These are phyloP conservation scores for Scaptomyza pallida DNA, from an alignment of 1,140 invertebrate species.

Conservation along the genomic window DNA sequence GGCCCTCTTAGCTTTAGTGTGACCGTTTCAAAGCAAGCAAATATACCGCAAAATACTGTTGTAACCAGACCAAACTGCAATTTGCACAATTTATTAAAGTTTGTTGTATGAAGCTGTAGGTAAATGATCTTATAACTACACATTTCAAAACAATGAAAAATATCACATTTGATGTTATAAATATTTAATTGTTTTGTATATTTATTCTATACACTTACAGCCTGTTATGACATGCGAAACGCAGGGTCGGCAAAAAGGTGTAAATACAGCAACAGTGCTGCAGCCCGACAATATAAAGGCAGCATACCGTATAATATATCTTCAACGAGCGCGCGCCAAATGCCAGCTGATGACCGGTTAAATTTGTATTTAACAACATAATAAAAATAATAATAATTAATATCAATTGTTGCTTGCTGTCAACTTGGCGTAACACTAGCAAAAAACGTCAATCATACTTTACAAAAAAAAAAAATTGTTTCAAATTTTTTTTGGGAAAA, in stretches of 20 bases:
- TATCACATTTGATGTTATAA: no score
- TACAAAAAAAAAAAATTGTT: conserved; percentile 49
- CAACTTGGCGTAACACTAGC: conserved; percentile 40
- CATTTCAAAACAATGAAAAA: no score
- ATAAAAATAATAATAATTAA: conserved; percentile 29
- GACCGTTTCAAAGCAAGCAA: conserved; percentile 34
- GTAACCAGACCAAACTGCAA: background rate
- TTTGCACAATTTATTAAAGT: background rate
- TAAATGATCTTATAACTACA: no score
- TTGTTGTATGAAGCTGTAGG: background rate
- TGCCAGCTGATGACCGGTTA: conserved; percentile 15
- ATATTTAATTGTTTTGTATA: background rate
- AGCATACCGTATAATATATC: conserved; percentile 15
- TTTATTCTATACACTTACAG: conserved; percentile 28
- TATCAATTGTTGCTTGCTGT: conserved; percentile 29
- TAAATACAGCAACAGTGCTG: conserved; percentile 18
- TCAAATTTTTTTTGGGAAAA: conserved; percentile 56
- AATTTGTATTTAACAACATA: conserved; percentile 50
- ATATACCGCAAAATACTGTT: conserved; percentile 63
- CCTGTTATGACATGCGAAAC: conserved; percentile 23
- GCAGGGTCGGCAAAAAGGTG: conserved; percentile 34
- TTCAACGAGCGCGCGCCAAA: conserved; percentile 26
- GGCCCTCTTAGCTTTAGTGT: conserved; percentile 49
- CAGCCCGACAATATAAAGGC: conserved; percentile 11
- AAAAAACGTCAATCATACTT: conserved; percentile 53